These are phyloP conservation scores for Eilema caniola DNA, from an alignment of 2,888 invertebrate genomes.

Conservation along the genomic window DNA sequence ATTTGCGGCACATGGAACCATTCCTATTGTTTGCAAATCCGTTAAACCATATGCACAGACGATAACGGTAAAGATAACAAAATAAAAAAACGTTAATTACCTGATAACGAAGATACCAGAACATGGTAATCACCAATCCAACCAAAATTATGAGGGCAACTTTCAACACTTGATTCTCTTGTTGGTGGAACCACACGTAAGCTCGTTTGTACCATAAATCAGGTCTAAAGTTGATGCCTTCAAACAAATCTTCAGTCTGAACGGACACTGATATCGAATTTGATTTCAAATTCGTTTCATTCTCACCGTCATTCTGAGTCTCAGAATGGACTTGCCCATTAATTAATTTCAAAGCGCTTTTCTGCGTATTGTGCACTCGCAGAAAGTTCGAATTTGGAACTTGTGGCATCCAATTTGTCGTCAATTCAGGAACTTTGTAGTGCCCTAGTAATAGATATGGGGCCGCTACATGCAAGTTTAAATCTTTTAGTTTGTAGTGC, in stretches of 20 bases:
- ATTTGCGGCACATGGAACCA: neutral
- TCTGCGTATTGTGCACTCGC: slow-evolving; percentile 62
- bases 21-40: neutral
- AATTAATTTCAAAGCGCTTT: slow-evolving; percentile 69
- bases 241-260: slow-evolving; percentile 87
- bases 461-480: slow-evolving; percentile 77
- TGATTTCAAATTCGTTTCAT: slow-evolving; percentile 78
- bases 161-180: slow-evolving; percentile 92
- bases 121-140: slow-evolving; percentile 90
- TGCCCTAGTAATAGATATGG: slow-evolving; percentile 88
- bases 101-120: slow-evolving; percentile 92
- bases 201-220: slow-evolving; percentile 77
- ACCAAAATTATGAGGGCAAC: slow-evolving; percentile 89
- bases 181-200: slow-evolving; percentile 90
- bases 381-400: slow-evolving; percentile 73
- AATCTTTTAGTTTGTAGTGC: slow-evolving; percentile 78
- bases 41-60: neutral
- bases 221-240: slow-evolving; percentile 74
- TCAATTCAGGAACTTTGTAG: slow-evolving; percentile 90
- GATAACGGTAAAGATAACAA: slow-evolving; percentile 1
- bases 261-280: slow-evolving; percentile 83
- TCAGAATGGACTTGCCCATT: slow-evolving; percentile 76
- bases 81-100: slow-evolving; percentile 67
- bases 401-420: slow-evolving; percentile 79
- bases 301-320: slow-evolving; percentile 73